phyloP scores from a whole-genome alignment of 1,140 invertebrate species.

The Dendroctonus valens region DNA sequence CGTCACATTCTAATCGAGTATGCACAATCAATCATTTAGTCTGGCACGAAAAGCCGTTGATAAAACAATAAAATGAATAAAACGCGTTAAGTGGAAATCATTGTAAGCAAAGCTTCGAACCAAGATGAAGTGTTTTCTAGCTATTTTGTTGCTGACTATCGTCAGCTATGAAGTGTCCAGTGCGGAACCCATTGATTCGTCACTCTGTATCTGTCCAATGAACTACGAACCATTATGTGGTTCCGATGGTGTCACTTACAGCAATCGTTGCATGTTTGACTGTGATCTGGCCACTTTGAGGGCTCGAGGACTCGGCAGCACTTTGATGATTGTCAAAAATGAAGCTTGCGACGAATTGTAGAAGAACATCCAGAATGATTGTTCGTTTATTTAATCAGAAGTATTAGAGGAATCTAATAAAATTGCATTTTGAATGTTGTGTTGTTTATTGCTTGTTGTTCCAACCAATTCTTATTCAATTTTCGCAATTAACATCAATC shows the following conservation, averaged over 20 bases:
- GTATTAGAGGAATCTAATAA: too few relatives aligned
- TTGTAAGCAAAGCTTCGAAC: neutral
- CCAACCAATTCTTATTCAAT: too few relatives aligned
- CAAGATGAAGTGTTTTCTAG: constrained; percentile 6
- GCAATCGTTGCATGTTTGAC: constrained; percentile 49
- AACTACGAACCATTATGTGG: constrained; percentile 50
- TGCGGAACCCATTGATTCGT: neutral
- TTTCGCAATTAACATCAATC: too few relatives aligned
- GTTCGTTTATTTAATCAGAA: too few relatives aligned
- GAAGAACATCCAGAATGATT: neutral
- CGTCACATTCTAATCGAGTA: too few relatives aligned
- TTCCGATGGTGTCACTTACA: constrained; percentile 46
- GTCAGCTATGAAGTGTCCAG: neutral
- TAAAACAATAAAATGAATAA: too few relatives aligned
- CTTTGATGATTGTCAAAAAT: neutral
- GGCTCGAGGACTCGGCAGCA: constrained; percentile 1
- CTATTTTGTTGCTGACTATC: neutral
- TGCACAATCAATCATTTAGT: too few relatives aligned
- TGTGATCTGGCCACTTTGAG: constrained; percentile 36
- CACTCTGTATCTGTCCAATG: constrained; percentile 45
- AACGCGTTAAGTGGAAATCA: too few relatives aligned
- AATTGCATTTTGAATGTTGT: too few relatives aligned
- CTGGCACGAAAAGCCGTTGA: too few relatives aligned
- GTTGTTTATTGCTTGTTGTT: too few relatives aligned
- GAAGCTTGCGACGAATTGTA: constrained; percentile 5